Conservation (phyloP, 2,797 vertebrate genomes). For the Leuciscus waleckii region DNA sequence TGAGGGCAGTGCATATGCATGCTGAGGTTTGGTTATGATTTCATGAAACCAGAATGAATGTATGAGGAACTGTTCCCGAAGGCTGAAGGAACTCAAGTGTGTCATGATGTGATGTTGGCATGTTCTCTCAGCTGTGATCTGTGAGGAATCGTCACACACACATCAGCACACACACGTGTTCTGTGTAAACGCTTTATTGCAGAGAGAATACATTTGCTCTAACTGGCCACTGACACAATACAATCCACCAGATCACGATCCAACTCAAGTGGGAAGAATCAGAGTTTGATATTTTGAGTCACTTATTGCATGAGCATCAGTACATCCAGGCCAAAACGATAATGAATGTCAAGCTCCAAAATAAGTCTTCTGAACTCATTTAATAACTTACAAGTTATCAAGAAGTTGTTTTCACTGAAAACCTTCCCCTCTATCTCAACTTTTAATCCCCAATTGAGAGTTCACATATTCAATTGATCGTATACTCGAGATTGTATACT, state of each 20-base stretch:
- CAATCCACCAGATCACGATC: neutral
- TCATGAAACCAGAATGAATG: neutral
- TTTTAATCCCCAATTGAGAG: neutral
- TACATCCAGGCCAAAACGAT: neutral
- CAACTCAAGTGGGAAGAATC: neutral
- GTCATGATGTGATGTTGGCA: conserved; percentile 37
- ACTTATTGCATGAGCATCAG: neutral
- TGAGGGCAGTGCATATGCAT: neutral
- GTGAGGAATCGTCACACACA: neutral
- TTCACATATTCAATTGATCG: neutral
- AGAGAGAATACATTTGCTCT: neutral
- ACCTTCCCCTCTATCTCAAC: neutral
- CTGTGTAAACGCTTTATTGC: neutral
- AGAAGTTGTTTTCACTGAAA: neutral
- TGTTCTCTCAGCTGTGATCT: conserved; percentile 2
- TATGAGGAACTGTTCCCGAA: neutral
- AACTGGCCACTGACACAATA: neutral
- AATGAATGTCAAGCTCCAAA: neutral
- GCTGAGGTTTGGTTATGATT: neutral
- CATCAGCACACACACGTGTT: neutral
- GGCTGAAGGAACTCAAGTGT: conserved; percentile 20
- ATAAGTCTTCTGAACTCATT: neutral
- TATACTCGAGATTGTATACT: too few species aligned
- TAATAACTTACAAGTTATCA: neutral
- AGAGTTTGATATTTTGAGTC: neutral